Conservation (phyloP, 2,888 invertebrate genomes). For the Amblyjoppa proteus region DNA sequence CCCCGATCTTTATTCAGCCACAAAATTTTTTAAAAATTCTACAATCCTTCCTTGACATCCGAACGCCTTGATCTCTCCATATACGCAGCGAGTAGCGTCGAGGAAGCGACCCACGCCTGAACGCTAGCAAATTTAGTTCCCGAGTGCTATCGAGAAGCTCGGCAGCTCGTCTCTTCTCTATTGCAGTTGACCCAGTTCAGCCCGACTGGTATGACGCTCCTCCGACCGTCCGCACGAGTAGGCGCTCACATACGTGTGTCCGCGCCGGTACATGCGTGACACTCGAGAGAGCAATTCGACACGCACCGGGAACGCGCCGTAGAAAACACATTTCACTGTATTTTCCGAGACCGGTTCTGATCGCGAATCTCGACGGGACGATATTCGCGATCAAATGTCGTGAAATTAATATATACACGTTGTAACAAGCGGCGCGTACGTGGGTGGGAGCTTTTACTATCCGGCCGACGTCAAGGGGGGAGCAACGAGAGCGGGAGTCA, state of each 20-base stretch:
- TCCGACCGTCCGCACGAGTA: constrained; percentile 29
- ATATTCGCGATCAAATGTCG: constrained; percentile 18
- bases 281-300: constrained; percentile 64
- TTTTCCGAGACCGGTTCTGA: constrained; percentile 75
- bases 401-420: not conserved
- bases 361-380: not conserved
- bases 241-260: constrained; percentile 19
- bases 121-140: constrained; percentile 67
- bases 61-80: constrained; percentile 6
- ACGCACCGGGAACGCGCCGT: constrained; percentile 56
- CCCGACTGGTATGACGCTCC: constrained; percentile 60
- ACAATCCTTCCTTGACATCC: too few species aligned
- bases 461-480: constrained; percentile 1
- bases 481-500: constrained; percentile 71
- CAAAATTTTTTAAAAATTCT: too few species aligned
- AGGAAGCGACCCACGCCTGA: constrained; percentile 49
- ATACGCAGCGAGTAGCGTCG: not conserved
- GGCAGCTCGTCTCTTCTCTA: constrained; percentile 47
- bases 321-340: constrained; percentile 75
- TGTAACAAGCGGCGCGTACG: not conserved
- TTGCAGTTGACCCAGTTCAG: constrained; percentile 77
- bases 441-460: not conserved
- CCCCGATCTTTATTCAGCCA: not conserved
- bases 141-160: constrained; percentile 28
- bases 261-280: constrained; percentile 31